Evolutionary conservation across 2,797 vertebrate species (phyloP), one percentile per base, ranked within the genome.

Genomic region (Clamator glandarius): DNA sequence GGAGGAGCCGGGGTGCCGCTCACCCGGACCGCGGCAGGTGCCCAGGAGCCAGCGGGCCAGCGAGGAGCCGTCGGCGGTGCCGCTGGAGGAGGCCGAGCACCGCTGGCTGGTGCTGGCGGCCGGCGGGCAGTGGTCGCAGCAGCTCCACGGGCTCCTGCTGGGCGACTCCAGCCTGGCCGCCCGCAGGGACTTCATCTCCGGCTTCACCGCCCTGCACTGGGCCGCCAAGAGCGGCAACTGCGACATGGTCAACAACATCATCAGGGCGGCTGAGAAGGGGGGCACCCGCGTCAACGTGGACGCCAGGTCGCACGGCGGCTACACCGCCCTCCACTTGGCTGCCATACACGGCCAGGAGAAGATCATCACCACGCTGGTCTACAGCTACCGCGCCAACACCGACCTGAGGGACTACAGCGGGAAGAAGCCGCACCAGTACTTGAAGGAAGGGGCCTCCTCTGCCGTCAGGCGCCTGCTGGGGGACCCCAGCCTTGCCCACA

Each of bases 161-260:
- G 95, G 85, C 0, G 98, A 99, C 36, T 42, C 81, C 84, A 98
- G 98, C 84, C 97, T 99, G 95, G 99, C 98, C 0, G 97, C 98
- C 76, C 99, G 98, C 88, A 98, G 97, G 75, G 99, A 99, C 96
- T 99, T 99, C 97, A 98, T 98, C 88, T 99, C 98, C 0, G 99
- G 99, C 35, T 99, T 99, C 98, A 99, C 99, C 0, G 99, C 98
- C 12, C 95, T 99, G 52, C 99, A 99, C 91, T 99, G 99, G 99
- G 99, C 98, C 0, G 99, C 98, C 84, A 99, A 99, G 94, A 98
- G 95, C 3, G 99, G 99, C 6, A 98, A 99, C 97, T 93, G 93
- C 0, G 97, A 98, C 3, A 99, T 99, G 98, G 97, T 99, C 50
- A 87, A 92, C 9, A 98, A 97, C 57, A 97, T 99, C 44, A 97